Conservation (phyloP, 2,888 invertebrate genomes). For the Tachina lurida region DNA sequence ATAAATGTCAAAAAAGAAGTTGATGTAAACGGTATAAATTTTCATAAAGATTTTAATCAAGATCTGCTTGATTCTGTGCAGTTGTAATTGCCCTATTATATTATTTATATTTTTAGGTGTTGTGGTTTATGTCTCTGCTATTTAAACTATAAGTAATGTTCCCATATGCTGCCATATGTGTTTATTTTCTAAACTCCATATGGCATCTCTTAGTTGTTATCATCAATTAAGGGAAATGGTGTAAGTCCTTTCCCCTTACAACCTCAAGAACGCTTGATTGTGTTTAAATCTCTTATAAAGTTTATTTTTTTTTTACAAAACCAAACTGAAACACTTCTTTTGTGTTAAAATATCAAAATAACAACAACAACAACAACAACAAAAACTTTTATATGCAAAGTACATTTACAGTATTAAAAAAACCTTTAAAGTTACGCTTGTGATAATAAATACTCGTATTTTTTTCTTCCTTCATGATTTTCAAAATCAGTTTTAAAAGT, state of each 20-base stretch:
- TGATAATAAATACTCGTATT: constrained; percentile 39
- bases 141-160: too few relatives aligned
- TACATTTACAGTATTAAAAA: background rate
- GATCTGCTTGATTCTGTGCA: too few relatives aligned
- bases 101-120: too few relatives aligned
- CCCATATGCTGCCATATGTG: too few relatives aligned
- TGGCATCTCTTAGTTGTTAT: too few relatives aligned
- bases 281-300: background rate
- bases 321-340: constrained; percentile 10
- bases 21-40: too few relatives aligned
- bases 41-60: too few relatives aligned
- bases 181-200: too few relatives aligned
- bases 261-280: background rate
- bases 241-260: constrained; percentile 34
- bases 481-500: constrained; percentile 42
- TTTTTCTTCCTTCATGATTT: constrained; percentile 18
- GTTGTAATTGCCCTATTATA: too few relatives aligned
- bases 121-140: too few relatives aligned
- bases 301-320: constrained; percentile 5
- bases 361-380: constrained; percentile 15
- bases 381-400: constrained; percentile 47
- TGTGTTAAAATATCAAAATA: constrained; percentile 17
- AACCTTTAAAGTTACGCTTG: constrained; percentile 69
- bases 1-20: too few relatives aligned
- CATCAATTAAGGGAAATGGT: background rate